Evolutionary conservation across 35 echinoderm and acorn worm genomes (phyloP).

Genomic region (Diadema setosum): DNA sequence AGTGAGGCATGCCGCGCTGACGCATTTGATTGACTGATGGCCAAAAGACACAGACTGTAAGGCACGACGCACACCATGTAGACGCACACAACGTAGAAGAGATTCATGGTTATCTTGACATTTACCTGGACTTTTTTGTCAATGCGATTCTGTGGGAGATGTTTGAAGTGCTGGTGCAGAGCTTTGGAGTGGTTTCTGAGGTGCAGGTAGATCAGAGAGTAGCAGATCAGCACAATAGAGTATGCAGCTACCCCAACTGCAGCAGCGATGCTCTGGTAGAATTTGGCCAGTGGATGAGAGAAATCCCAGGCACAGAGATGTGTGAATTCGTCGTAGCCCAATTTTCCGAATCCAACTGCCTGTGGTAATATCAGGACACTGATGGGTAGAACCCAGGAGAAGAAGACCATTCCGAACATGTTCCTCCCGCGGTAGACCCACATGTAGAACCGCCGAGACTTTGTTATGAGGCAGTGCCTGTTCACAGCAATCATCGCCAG

Average conservation of each 20-base stretch:
- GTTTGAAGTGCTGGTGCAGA: background rate
- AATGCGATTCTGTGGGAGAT: background rate
- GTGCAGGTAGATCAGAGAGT: background rate
- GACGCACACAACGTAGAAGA: constrained; percentile 11
- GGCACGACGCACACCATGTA: constrained; percentile 18
- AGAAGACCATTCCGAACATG: background rate
- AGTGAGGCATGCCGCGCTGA: background rate
- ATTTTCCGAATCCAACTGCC: background rate
- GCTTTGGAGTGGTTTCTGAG: background rate
- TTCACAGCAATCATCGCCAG: background rate
- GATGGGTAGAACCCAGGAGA: constrained; percentile 1
- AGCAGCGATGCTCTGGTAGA: background rate
- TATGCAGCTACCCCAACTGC: background rate
- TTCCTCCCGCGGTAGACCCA: background rate
- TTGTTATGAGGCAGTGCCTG: background rate
- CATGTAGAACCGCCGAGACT: background rate
- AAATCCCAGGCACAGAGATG: constrained; percentile 17
- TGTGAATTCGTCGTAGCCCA: background rate
- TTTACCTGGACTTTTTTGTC: background rate
- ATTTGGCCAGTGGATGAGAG: background rate
- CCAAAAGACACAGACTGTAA: background rate
- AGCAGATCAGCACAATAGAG: background rate
- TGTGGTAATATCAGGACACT: background rate
- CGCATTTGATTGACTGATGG: background rate
- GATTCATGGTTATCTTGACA: background rate